Conservation (phyloP, 1,140 invertebrate genomes). For the Drosophila neocordata region DNA sequence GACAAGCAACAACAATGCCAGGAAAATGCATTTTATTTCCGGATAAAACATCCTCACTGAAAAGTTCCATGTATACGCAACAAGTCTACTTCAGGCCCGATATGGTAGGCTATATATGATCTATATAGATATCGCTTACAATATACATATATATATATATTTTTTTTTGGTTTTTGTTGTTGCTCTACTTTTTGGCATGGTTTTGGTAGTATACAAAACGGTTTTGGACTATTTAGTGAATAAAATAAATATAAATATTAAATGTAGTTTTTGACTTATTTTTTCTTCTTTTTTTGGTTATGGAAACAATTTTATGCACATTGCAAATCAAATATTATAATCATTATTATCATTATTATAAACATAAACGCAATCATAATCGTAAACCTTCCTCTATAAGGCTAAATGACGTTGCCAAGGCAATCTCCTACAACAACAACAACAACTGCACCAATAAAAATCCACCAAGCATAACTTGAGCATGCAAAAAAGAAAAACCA, state of each 20-base stretch:
- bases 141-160: too few relatives aligned
- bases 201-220: slow-evolving; percentile 53
- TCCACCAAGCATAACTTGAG: slow-evolving; percentile 53
- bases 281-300: slow-evolving; percentile 27
- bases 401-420: slow-evolving; percentile 56
- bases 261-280: slow-evolving; percentile 17
- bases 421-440: slow-evolving; percentile 29
- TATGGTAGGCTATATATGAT: slow-evolving; percentile 70
- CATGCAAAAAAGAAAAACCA: slow-evolving; percentile 41
- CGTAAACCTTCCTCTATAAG: slow-evolving; percentile 51
- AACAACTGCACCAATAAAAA: slow-evolving; percentile 29
- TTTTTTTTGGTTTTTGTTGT: neutral
- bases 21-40: slow-evolving; percentile 76
- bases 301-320: slow-evolving; percentile 45
- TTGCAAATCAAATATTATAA: slow-evolving; percentile 62
- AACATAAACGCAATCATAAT: slow-evolving; percentile 48
- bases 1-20: slow-evolving; percentile 34
- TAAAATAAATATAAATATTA: slow-evolving; percentile 22
- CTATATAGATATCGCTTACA: slow-evolving; percentile 40
- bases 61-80: slow-evolving; percentile 76
- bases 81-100: slow-evolving; percentile 80
- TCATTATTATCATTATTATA: slow-evolving; percentile 35
- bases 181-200: slow-evolving; percentile 57
- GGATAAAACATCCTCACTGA: slow-evolving; percentile 79
- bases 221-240: slow-evolving; percentile 29